Conservation (phyloP, 2,888 invertebrate species). For the Neoaliturus tenellus region DNA sequence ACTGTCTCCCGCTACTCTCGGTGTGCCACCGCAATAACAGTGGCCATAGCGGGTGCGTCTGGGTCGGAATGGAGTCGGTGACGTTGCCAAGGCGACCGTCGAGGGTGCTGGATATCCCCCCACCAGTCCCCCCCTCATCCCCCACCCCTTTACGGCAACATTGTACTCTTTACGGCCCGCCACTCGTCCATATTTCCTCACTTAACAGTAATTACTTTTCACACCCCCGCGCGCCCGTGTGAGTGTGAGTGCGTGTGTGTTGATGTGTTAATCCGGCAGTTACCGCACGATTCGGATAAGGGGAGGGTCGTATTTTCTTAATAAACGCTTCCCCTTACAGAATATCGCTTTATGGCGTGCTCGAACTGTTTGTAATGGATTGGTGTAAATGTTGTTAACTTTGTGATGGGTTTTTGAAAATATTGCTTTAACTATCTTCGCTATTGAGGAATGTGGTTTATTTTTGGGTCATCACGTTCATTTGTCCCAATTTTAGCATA, state of each 20-base stretch:
- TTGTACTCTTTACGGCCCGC: slow-evolving; percentile 46
- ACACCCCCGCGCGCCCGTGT: neutral
- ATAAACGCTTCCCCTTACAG: neutral
- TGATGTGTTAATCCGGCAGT: slow-evolving; percentile 30
- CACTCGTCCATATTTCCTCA: slow-evolving; percentile 51
- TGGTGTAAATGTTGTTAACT: neutral
- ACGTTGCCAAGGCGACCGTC: slow-evolving; percentile 24
- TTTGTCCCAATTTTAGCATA: too few relatives aligned
- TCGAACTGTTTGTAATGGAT: neutral
- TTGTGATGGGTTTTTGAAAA: too few relatives aligned
- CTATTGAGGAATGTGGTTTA: too few relatives aligned
- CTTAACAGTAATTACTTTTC: slow-evolving; percentile 42
- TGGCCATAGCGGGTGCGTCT: neutral
- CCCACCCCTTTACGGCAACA: neutral
- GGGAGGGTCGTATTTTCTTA: slow-evolving; percentile 3
- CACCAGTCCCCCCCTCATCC: neutral
- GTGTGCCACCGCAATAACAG: slow-evolving; percentile 6
- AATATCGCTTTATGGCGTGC: neutral
- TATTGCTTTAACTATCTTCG: too few relatives aligned
- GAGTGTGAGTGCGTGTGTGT: slow-evolving; percentile 5
- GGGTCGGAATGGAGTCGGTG: slow-evolving; percentile 14
- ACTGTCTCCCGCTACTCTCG: too few relatives aligned
- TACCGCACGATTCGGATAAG: neutral
- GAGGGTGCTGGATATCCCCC: neutral
- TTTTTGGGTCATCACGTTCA: too few relatives aligned